Conservation (phyloP, 2,888 invertebrate species). For the Rhaphigaster nebulosa region DNA sequence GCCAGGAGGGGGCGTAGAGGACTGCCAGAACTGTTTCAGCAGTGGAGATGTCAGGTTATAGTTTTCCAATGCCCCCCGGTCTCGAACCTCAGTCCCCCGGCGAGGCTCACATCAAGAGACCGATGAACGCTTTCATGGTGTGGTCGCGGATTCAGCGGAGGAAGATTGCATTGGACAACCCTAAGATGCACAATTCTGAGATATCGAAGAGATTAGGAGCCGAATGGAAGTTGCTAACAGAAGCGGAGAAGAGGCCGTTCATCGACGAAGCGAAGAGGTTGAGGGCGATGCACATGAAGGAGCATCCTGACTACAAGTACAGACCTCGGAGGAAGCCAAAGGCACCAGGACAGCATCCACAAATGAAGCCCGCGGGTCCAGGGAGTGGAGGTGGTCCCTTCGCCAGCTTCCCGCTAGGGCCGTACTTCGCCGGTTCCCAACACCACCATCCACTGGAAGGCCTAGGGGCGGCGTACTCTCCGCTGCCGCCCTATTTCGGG, state of each 20-base stretch:
- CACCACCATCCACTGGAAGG: slow-evolving; percentile 71
- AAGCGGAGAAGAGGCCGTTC: slow-evolving; percentile 91
- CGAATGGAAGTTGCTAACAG: slow-evolving; percentile 92
- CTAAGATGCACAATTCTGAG: slow-evolving; percentile 92
- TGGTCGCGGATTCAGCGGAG: slow-evolving; percentile 93
- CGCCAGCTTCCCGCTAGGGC: slow-evolving; percentile 76
- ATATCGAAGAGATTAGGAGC: slow-evolving; percentile 93
- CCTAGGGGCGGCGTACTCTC: slow-evolving; percentile 73
- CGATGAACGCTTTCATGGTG: slow-evolving; percentile 99
- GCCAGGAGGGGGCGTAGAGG: slow-evolving; percentile 47
- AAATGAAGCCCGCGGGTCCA: slow-evolving; percentile 68
- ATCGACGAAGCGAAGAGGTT: slow-evolving; percentile 95
- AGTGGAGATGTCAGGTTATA: slow-evolving; percentile 63
- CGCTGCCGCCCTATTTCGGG: slow-evolving; percentile 81
- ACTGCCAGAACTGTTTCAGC: slow-evolving; percentile 61
- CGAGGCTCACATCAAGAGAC: slow-evolving; percentile 91
- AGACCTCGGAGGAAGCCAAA: slow-evolving; percentile 88
- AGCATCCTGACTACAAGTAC: slow-evolving; percentile 93
- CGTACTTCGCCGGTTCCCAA: slow-evolving; percentile 75
- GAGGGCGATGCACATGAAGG: slow-evolving; percentile 89
- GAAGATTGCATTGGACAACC: slow-evolving; percentile 94
- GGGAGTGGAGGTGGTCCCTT: slow-evolving; percentile 70
- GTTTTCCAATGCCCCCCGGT: slow-evolving; percentile 63
- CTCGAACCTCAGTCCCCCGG: slow-evolving; percentile 64
- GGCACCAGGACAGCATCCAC: slow-evolving; percentile 74